Percentiles rank a stretch among this genome's conserved stretches.
phyloP scores from a whole-genome alignment of 2,888 invertebrate species.

The Andrena bucephala region DNA sequence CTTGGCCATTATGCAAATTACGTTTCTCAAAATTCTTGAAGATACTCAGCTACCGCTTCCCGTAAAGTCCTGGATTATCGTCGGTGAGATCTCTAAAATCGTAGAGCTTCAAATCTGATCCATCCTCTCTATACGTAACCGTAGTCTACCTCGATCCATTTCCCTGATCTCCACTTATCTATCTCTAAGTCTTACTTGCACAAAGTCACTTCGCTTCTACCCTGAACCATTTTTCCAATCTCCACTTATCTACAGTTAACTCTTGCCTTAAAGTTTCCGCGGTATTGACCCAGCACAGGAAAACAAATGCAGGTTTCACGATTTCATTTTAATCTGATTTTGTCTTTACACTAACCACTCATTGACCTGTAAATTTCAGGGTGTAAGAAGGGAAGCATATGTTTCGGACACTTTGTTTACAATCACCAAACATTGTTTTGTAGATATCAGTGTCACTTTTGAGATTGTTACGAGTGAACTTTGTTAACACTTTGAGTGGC shows the following conservation, averaged over 20 bases:
- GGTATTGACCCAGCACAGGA: conserved; percentile 3
- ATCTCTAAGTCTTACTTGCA: conserved; percentile 46
- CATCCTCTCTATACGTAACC: conserved; percentile 18
- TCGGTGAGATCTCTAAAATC: conserved; percentile 49
- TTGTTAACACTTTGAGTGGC: no score
- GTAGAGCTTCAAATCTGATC: conserved; percentile 43
- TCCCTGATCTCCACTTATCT: conserved; percentile 60
- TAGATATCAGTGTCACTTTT: no score
- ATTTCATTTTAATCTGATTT: conserved; percentile 23
- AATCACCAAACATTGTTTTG: no score
- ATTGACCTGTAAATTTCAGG: conserved; percentile 2
- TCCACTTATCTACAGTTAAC: conserved; percentile 36
- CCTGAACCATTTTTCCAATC: conserved; percentile 53
- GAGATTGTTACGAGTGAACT: no score
- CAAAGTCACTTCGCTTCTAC: conserved; percentile 45
- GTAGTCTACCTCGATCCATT: conserved; percentile 60
- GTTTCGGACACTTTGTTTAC: background rate
- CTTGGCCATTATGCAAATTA: conserved; percentile 12
- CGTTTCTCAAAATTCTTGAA: conserved; percentile 32
- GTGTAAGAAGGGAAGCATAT: background rate
- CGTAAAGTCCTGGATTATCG: conserved; percentile 40
- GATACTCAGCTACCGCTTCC: background rate
- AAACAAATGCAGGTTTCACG: background rate
- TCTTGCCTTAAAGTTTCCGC: conserved; percentile 33
- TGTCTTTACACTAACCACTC: conserved; percentile 1